These are phyloP conservation scores for Pseudolycoriella hygida DNA, from an alignment of 2,888 invertebrate genomes.

Conservation along the genomic window DNA sequence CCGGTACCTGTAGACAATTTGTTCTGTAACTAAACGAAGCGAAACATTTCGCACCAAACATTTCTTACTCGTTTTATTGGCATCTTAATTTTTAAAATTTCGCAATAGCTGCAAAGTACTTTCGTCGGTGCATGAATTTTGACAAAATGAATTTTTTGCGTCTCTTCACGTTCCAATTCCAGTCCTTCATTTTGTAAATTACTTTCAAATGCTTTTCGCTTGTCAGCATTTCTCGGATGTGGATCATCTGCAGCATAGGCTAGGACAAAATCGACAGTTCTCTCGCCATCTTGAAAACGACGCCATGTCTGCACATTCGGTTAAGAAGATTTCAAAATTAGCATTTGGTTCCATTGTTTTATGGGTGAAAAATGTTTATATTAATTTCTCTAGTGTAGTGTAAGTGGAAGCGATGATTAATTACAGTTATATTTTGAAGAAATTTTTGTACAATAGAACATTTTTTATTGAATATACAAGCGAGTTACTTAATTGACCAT, in stretches of 20 bases:
- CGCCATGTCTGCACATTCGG: slow-evolving; percentile 32
- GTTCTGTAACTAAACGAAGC: neutral
- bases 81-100: slow-evolving; percentile 58
- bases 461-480: no score
- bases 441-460: no score
- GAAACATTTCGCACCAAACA: neutral
- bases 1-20: slow-evolving; percentile 20
- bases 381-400: no score
- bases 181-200: slow-evolving; percentile 43
- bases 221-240: slow-evolving; percentile 23
- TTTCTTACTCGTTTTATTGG: slow-evolving; percentile 50
- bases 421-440: no score
- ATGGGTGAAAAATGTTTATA: no score
- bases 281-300: slow-evolving; percentile 33
- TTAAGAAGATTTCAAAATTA: no score
- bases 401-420: no score
- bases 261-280: slow-evolving; percentile 41
- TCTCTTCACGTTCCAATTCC: slow-evolving; percentile 39
- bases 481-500: no score
- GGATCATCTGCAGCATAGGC: slow-evolving; percentile 35
- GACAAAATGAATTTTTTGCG: slow-evolving; percentile 44
- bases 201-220: slow-evolving; percentile 38
- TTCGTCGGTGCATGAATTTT: slow-evolving; percentile 58
- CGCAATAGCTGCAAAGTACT: slow-evolving; percentile 52
- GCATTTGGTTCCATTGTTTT: no score